phyloP scores from a whole-genome alignment of 2,797 vertebrate species.

The Glyptemys insculpta region DNA sequence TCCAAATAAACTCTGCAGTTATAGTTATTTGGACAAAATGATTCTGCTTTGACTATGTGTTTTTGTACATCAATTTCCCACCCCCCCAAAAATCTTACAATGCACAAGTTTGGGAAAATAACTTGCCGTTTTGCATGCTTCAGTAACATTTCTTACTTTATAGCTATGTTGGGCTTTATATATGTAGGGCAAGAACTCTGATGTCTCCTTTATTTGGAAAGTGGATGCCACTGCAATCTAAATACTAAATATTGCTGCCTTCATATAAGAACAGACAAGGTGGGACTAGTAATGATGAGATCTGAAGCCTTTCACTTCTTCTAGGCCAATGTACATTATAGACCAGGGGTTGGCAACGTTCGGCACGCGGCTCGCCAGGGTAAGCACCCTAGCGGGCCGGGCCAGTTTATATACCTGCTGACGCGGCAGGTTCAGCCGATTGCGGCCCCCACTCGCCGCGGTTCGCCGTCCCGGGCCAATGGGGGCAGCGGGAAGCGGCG shows the following conservation, averaged over 20 bases:
- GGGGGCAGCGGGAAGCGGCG: too few species aligned
- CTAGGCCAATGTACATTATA: not conserved
- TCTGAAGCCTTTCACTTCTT: constrained; percentile 13
- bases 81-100: not conserved
- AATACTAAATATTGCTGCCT: not conserved
- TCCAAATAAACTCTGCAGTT: not conserved
- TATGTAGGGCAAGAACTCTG: not conserved
- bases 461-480: too few species aligned
- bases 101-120: not conserved
- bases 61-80: not conserved
- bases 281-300: constrained; percentile 20
- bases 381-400: too few species aligned
- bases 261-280: not conserved
- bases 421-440: too few species aligned
- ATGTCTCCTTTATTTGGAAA: not conserved
- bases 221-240: not conserved
- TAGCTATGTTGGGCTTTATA: not conserved
- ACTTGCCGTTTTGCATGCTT: not conserved
- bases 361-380: too few species aligned
- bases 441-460: too few species aligned
- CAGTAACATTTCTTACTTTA: not conserved
- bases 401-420: too few species aligned
- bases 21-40: not conserved
- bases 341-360: too few species aligned
- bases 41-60: not conserved